Conservation (phyloP, 2,113 vertebrate genomes). For the Alexandromys fortis region DNA sequence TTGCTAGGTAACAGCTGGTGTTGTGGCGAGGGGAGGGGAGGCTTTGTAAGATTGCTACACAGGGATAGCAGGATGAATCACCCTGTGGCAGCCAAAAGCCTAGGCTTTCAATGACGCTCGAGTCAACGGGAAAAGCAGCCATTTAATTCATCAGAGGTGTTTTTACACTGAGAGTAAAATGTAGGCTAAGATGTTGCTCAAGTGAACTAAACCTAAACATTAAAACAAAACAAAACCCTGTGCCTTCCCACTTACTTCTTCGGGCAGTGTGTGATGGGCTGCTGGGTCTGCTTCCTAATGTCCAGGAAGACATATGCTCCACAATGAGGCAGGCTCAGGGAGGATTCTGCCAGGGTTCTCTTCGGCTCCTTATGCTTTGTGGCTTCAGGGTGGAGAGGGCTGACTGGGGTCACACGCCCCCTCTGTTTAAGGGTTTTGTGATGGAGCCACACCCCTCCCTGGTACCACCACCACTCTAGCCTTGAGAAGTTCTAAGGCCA, state of each 20-base stretch:
- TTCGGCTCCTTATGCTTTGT: slow-evolving; percentile 64
- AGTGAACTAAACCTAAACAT: slow-evolving; percentile 11
- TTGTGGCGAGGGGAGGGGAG: slow-evolving; percentile 77
- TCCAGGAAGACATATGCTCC: slow-evolving; percentile 57
- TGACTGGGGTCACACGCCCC: neutral
- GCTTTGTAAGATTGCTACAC: slow-evolving; percentile 64
- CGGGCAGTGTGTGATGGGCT: neutral
- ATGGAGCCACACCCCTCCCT: slow-evolving; percentile 61
- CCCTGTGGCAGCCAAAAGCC: slow-evolving; percentile 31
- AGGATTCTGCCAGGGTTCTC: slow-evolving; percentile 47
- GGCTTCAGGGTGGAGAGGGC: neutral
- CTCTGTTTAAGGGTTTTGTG: slow-evolving; percentile 73
- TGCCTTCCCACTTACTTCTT: neutral
- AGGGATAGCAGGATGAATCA: slow-evolving; percentile 75
- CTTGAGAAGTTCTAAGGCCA: neutral
- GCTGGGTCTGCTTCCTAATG: neutral
- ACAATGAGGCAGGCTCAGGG: slow-evolving; percentile 67
- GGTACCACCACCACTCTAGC: slow-evolving; percentile 24
- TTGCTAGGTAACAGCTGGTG: slow-evolving; percentile 88
- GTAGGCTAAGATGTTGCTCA: slow-evolving; percentile 62
- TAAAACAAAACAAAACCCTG: neutral
- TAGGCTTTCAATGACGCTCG: slow-evolving; percentile 44
- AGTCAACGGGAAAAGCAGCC: slow-evolving; percentile 37
- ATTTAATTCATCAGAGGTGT: slow-evolving; percentile 67
- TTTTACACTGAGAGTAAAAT: slow-evolving; percentile 42